Percentiles rank a stretch among this genome's conserved stretches.
Conservation (phyloP, 2,888 invertebrate species). For the Alentia gelatinosa region DNA sequence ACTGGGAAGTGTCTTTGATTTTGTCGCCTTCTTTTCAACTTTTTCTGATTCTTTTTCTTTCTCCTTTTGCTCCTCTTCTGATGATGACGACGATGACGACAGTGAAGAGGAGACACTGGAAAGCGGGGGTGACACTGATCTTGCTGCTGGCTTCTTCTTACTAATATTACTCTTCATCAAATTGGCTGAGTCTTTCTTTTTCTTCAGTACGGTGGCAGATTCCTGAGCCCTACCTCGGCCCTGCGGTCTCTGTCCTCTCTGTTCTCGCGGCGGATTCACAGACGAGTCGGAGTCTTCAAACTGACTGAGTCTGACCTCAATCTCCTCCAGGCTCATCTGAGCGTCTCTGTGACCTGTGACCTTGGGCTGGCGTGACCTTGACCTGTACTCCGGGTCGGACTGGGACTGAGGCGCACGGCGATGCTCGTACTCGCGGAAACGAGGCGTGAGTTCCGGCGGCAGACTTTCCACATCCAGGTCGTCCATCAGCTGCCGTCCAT, state of each 20-base stretch:
- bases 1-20: too few species aligned
- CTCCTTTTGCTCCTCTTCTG: background rate
- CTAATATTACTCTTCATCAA: background rate
- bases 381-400: background rate
- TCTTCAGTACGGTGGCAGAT: background rate
- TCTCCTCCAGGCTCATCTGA: background rate
- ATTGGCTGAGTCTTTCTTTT: background rate
- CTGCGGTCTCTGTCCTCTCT: background rate
- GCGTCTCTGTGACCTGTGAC: background rate
- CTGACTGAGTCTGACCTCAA: conserved; percentile 11
- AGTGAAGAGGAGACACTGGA: conserved; percentile 18
- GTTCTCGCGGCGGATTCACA: background rate
- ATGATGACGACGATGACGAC: background rate
- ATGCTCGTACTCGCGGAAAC: background rate
- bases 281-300: background rate
- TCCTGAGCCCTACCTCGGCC: background rate
- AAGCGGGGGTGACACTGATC: background rate
- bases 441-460: background rate
- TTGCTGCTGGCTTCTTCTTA: background rate
- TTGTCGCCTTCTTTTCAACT: background rate
- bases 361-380: background rate
- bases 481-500: too few species aligned
- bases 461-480: too few species aligned
- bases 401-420: background rate
- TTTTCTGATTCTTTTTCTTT: background rate